Evolutionary conservation across 2,797 vertebrate species (phyloP), one percentile per base, ranked within the genome.

Genomic region (Pteronotus mesoamericanus): DNA sequence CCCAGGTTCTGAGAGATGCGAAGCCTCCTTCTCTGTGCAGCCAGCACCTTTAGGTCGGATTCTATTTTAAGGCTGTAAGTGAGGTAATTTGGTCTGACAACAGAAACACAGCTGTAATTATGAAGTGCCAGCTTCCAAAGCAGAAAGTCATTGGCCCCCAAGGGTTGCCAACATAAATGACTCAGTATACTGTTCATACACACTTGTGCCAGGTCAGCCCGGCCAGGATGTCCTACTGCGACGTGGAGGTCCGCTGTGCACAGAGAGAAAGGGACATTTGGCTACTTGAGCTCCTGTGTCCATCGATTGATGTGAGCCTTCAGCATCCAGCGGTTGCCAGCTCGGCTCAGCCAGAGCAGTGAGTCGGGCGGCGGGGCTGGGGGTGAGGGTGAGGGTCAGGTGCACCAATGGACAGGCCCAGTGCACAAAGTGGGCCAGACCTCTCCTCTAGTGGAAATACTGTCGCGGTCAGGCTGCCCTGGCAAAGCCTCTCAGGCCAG

Each of bases 71-170:
- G 89, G 84, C 86, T 37, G 2, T 44, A 53, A 96, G 55, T 75
- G 91, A 94, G 84, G 86, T 39, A 53, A 69, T 83, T 86, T 66
- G 83, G 95, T 86, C 19, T 15, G 14, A 96, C 90, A 51, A 88
- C 93, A 95, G 39, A 93, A 95, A 94, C 66, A 24, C 24, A 96
- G 83, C 90, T 96, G 80, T 95, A 95, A 93, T 96, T 89, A 93
- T 11, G 94, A 78, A 32, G 96, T 26, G 8, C 74, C 87, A 82
- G 24, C 39, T 59, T 87, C 91, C 74, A 94, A 95, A 72, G 32
- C 48, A 55, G 57, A 55, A 48, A 86, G 68, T 19, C 32, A 15
- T 82, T 77, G n/a, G 64, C 53, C 22, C 84, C 61, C 24, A 0
- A 86, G 77, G 7, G 34, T 6, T n/a, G 69, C 94, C 84, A 89